phyloP scores from a whole-genome alignment of 53 echinoderm and acorn worm genomes.

The Echinarachnius parma region DNA sequence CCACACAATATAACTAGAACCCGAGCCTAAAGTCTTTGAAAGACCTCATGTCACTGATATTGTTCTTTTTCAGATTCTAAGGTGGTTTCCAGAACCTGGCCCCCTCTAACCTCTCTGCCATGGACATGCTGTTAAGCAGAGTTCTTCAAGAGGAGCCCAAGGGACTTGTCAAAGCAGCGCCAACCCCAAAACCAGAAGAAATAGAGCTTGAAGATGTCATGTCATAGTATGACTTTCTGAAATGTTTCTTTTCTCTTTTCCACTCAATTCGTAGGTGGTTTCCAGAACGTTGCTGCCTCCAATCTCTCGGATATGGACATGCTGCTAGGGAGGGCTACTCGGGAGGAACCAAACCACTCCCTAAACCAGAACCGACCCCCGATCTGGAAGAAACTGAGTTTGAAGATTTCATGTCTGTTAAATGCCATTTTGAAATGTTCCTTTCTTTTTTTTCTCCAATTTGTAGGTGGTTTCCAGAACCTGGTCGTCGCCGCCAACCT shows the following conservation, averaged over 20 bases:
- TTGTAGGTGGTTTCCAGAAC: no score
- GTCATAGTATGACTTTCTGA: no score
- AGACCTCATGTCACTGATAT: no score
- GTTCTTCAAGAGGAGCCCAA: no score
- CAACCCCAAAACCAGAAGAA: conserved; percentile 42
- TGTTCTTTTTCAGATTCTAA: no score
- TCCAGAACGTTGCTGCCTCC: conserved; percentile 32
- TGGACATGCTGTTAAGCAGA: conserved; percentile 29
- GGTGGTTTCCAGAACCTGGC: conserved; percentile 35
- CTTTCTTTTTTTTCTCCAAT: no score
- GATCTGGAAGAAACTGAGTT: conserved; percentile 43
- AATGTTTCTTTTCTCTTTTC: background rate
- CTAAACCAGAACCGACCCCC: conserved; percentile 30
- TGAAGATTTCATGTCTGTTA: no score
- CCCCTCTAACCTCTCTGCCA: conserved; percentile 27
- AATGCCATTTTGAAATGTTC: no score
- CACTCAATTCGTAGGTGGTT: conserved; percentile 6
- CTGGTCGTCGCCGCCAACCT: no score
- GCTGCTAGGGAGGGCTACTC: conserved; percentile 38
- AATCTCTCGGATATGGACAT: conserved; percentile 30
- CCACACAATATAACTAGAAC: no score
- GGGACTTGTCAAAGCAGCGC: conserved; percentile 33
- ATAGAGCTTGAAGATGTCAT: conserved; percentile 40
- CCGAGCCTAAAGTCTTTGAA: no score
- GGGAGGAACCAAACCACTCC: conserved; percentile 31